A percentile compares a stretch with the other conserved stretches of the same genome.
phyloP scores from a whole-genome alignment of 2,888 invertebrate species.

The Lepidonotus clava region DNA sequence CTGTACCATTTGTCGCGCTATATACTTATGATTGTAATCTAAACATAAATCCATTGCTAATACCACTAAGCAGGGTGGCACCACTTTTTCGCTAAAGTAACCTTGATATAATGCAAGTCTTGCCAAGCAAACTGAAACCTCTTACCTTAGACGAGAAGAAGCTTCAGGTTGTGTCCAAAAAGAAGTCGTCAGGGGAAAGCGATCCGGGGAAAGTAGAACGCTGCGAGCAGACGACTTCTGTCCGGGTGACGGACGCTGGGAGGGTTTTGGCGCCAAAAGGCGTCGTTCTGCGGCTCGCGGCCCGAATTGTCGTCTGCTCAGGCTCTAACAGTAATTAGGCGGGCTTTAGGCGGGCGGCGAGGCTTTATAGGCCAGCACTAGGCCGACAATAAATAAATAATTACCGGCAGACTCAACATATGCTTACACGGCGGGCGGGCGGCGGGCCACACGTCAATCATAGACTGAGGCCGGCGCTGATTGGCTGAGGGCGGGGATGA shows the following conservation, averaged over 20 bases:
- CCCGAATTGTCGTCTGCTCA: not conserved
- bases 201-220: no score
- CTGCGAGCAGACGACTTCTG: slow-evolving; percentile 3
- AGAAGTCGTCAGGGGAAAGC: no score
- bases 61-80: no score
- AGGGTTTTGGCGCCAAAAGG: not conserved
- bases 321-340: not conserved
- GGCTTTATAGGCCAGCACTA: not conserved
- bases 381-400: slow-evolving; percentile 25
- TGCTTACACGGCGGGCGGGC: slow-evolving; percentile 3
- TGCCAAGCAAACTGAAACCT: no score
- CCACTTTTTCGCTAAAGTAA: no score
- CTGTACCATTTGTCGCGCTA: no score
- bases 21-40: no score
- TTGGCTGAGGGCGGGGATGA: slow-evolving; percentile 4
- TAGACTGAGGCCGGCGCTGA: not conserved
- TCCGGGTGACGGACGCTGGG: not conserved
- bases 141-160: no score
- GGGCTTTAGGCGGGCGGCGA: not conserved
- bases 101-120: no score
- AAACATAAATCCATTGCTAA: no score
- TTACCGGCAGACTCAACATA: slow-evolving; percentile 34
- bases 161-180: no score
- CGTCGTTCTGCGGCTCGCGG: not conserved
- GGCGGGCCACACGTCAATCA: not conserved